Conservation (phyloP, 2,797 vertebrate genomes). For the Anableps anableps region DNA sequence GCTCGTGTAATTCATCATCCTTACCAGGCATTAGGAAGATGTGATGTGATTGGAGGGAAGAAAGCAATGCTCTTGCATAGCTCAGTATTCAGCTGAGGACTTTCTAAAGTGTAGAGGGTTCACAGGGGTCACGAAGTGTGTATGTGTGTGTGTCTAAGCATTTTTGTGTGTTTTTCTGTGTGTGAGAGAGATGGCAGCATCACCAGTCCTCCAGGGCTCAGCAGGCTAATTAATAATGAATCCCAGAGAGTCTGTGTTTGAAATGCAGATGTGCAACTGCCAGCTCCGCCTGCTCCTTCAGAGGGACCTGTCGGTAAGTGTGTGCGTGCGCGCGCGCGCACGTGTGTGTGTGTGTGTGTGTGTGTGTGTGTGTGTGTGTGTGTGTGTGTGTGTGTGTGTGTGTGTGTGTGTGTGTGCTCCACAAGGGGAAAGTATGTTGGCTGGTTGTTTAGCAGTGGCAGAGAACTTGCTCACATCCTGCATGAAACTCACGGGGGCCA, state of each 20-base stretch:
- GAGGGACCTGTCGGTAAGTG: slow-evolving; percentile 74
- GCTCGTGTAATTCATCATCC: slow-evolving; percentile 65
- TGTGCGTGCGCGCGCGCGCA: slow-evolving; percentile 26
- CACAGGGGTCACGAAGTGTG: slow-evolving; percentile 66
- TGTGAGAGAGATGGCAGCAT: slow-evolving; percentile 76
- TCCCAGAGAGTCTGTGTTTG: slow-evolving; percentile 97
- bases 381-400: slow-evolving; percentile 16
- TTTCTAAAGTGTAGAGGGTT: slow-evolving; percentile 63
- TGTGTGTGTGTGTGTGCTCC: slow-evolving; percentile 23
- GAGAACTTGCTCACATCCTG: slow-evolving; percentile 45
- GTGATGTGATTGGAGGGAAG: slow-evolving; percentile 44
- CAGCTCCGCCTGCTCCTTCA: slow-evolving; percentile 91
- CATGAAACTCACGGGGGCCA: slow-evolving; percentile 27
- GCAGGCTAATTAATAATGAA: slow-evolving; percentile 99
- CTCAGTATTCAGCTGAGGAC: slow-evolving; percentile 71
- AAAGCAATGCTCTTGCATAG: slow-evolving; percentile 19
- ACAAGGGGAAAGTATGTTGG: slow-evolving; percentile 52
- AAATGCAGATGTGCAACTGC: slow-evolving; percentile 99
- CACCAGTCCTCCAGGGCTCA: slow-evolving; percentile 95
- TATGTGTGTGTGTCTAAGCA: background rate
- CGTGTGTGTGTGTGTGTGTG: slow-evolving; percentile 23
- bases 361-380: slow-evolving; percentile 19
- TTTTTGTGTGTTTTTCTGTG: slow-evolving; percentile 19
- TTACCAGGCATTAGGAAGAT: slow-evolving; percentile 36
- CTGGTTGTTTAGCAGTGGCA: slow-evolving; percentile 58